These are phyloP conservation scores for Etheostoma perlongum DNA, from an alignment of 2,797 vertebrate genomes.

Conservation along the genomic window DNA sequence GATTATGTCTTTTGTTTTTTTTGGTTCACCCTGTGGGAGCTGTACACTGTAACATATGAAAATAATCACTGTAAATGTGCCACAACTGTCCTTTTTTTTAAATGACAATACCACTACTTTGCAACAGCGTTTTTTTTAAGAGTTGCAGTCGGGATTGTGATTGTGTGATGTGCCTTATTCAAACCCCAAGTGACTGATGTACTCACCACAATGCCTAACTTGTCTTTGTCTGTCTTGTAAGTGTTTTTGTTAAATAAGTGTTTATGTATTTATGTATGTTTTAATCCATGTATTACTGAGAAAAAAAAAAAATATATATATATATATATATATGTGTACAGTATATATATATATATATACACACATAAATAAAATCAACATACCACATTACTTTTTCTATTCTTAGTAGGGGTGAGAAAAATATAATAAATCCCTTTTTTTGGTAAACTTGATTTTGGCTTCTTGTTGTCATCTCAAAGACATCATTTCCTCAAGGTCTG, in stretches of 20 bases:
- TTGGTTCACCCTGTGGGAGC: constrained; percentile 59
- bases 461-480: constrained; percentile 30
- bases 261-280: constrained; percentile 83
- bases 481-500: not conserved
- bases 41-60: constrained; percentile 71
- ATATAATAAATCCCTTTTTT: constrained; percentile 83
- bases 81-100: constrained; percentile 39
- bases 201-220: constrained; percentile 76
- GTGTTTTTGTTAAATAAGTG: constrained; percentile 64
- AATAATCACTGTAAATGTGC: constrained; percentile 56
- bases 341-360: too few species aligned
- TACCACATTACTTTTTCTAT: constrained; percentile 78
- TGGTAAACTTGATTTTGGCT: constrained; percentile 54
- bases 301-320: constrained; percentile 61
- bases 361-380: constrained; percentile 50
- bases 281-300: constrained; percentile 81
- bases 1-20: constrained; percentile 38
- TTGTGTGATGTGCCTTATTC: constrained; percentile 70
- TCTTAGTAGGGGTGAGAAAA: constrained; percentile 73
- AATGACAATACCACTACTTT: constrained; percentile 46
- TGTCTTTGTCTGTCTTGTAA: constrained; percentile 59
- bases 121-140: constrained; percentile 41
- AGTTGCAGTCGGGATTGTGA: constrained; percentile 28
- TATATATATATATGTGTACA: too few species aligned
- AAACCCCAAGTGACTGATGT: too few species aligned